Conservation (phyloP, 2,113 vertebrate species). For the Picathartes gymnocephalus region DNA sequence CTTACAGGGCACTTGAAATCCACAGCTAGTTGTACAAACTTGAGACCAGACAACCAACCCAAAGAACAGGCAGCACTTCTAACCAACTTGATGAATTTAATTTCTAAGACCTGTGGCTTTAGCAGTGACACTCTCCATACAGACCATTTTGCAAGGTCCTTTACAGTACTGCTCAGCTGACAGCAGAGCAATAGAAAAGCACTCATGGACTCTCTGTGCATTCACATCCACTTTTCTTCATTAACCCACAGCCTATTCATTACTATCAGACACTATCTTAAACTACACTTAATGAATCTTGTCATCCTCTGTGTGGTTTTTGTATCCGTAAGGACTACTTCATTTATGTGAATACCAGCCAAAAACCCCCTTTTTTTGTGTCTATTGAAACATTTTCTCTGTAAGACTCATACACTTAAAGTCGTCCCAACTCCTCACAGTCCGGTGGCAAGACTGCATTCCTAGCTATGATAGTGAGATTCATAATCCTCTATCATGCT, state of each 20-base stretch:
- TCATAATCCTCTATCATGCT: not conserved
- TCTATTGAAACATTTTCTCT: not conserved
- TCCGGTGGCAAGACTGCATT: not conserved
- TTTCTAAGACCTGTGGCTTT: not conserved
- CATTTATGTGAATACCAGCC: not conserved
- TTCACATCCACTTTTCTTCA: not conserved
- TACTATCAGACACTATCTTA: not conserved
- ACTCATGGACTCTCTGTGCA: not conserved
- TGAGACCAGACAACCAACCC: not conserved
- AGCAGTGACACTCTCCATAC: not conserved
- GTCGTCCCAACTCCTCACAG: not conserved
- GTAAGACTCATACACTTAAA: not conserved
- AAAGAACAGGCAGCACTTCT: not conserved
- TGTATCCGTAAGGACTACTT: not conserved
- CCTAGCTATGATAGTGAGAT: not conserved
- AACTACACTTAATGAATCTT: not conserved
- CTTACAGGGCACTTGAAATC: not conserved
- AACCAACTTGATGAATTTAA: not conserved
- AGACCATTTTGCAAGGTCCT: not conserved
- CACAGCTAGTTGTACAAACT: not conserved
- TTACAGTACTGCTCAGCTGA: not conserved
- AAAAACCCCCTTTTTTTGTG: rapidly evolving
- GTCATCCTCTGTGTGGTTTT: not conserved
- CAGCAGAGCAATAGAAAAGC: not conserved
- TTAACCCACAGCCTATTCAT: not conserved